These are phyloP conservation scores for Brachypterus glaber DNA, from an alignment of 2,888 invertebrate species.

Conservation along the genomic window DNA sequence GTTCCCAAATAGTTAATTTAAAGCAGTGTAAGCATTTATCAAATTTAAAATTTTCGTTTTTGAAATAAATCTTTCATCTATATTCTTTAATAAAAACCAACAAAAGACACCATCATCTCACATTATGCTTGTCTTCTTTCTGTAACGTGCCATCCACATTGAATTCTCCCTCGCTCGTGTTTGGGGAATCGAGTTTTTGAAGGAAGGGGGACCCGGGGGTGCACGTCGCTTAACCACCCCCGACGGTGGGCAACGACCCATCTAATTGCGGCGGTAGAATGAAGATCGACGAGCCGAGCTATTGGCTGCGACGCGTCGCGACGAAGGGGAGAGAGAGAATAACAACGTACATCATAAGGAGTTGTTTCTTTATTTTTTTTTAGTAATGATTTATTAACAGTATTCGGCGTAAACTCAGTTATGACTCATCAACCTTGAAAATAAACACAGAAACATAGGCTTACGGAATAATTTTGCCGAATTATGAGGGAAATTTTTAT, in stretches of 20 bases:
- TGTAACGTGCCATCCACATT: constrained; percentile 27
- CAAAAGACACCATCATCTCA: constrained; percentile 36
- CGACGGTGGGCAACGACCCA: constrained; percentile 53
- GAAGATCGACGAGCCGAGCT: constrained; percentile 60
- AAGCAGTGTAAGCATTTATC: too few relatives aligned
- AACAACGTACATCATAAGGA: too few relatives aligned
- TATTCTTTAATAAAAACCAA: constrained; percentile 28
- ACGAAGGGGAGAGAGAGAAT: constrained; percentile 26
- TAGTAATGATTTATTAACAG: too few relatives aligned
- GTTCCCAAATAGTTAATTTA: too few relatives aligned
- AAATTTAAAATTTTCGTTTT: too few relatives aligned
- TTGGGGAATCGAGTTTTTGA: not conserved
- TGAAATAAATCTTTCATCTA: too few relatives aligned
- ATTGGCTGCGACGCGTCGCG: constrained; percentile 47
- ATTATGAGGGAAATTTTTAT: too few relatives aligned
- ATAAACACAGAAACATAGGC: too few relatives aligned
- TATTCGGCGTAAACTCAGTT: too few relatives aligned
- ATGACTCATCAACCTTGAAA: too few relatives aligned
- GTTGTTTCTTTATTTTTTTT: too few relatives aligned
- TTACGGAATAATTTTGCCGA: too few relatives aligned
- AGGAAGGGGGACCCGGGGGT: constrained; percentile 10
- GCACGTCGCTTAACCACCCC: constrained; percentile 18
- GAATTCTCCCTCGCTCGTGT: constrained; percentile 12
- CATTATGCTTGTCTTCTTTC: constrained; percentile 34
- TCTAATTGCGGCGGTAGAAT: constrained; percentile 60